Base-by-base conservation (phyloP, 2,888 invertebrate genomes). In the Xylocampa areola region DNA sequence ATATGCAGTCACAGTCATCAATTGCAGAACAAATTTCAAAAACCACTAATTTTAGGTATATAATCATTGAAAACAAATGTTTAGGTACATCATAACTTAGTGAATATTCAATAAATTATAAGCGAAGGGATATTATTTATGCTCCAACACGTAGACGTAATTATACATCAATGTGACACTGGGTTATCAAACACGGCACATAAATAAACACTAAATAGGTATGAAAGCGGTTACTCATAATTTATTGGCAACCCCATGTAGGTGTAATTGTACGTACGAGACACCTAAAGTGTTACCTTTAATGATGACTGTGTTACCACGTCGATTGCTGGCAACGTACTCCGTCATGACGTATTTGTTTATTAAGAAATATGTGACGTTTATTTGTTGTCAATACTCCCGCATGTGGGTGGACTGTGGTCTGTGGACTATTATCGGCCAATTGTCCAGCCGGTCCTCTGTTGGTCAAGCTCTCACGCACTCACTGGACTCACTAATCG, bases 381-480 rank as follows among this genome's bases (percentile, higher is more conserved):
- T 90, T 92, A 92, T 93, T 92, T 88, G 89, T 83, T 88, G 90
- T 93, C 92, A 92, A 93, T 94, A 92, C 79, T 83, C 91, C 90
- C 87, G 86, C 87, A 92, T 92, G 89, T 89, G 90, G 91, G 90
- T 79, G n/a, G n/a, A n/a, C n/a, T n/a, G n/a, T n/a, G n/a, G n/a
- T n/a, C n/a, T n/a, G 86, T 57, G 73, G 58, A 67, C 85, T 81
- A 88, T 90, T 90, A 90, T 87, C 82, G 78, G 81, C 71, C 91
- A 91, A 91, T 91, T 90, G 90, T 82, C 76, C 79, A 75, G 62
- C 72, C 64, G 47, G 30, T 75, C 76, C 78, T 74, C 76, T 79
- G 80, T 65, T 72, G 75, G 80, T 75, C 77, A 81, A 80, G 76
- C 77, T 80, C 81, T 80, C 80, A 79, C 80, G 70, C 75, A 63